Base-by-base conservation (phyloP, 2,888 invertebrate genomes). In the Hemistola chrysoprasaria region DNA sequence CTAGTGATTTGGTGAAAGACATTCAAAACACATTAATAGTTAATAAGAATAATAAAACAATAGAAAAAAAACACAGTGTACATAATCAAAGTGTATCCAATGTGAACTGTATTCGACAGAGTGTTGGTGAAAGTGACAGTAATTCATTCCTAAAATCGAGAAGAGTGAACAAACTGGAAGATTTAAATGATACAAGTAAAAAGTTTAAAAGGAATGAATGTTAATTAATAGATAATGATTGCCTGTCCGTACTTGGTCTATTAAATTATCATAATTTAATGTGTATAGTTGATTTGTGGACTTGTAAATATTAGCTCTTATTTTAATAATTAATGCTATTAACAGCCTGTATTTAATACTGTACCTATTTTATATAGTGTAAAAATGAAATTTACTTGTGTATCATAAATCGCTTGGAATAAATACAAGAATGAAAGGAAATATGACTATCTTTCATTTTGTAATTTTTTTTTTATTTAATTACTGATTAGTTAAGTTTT, bases 61-160 rank as follows among this genome's bases (percentile, higher is more conserved):
- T 84, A 84, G 89, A 89, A 73, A 90, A 88, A 82, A 89, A 85
- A 70, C 77, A 85, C 66, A 71, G 79, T 81, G 78, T 87, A 73
- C 76, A 87, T 77, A 87, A 82, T 80, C 86, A 86, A 67, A 87
- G 76, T 76, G 77, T 84, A 69, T 71, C 87, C 64, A 83, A 60
- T 74, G 59, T 81, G 48, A 86, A 86, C 68, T 85, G 81, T 72
- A 69, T 85, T 65, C 73, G 87, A 59, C 85, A 83, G 62, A 83
- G 59, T 62, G 63, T 78, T 55, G 72, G 77, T 78, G 87, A 85
- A 55, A 79, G 78, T 81, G 87, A 87, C 58, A 67, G 71, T 63
- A 78, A 69, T 62, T 74, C 84, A 53, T 85, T 81, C 63, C 73
- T 86, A 6, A 88, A 87, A 60, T 61, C 80, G 34, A 77, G 86